phyloP scores from a whole-genome alignment of 2,113 vertebrate genomes.

The Callorhinus ursinus region DNA sequence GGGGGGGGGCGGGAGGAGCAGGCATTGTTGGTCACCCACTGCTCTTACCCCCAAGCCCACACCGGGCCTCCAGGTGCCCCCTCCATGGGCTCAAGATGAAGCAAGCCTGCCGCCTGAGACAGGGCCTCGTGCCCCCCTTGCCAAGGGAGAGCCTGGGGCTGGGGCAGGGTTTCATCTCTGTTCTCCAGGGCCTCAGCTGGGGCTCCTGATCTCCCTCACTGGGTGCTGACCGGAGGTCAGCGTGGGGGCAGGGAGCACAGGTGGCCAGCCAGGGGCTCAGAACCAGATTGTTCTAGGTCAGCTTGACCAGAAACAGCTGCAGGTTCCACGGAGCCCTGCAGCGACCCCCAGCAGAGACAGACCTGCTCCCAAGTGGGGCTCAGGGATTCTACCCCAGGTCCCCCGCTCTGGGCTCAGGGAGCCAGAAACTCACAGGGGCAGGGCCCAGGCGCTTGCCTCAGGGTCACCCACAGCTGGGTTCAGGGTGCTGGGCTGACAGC shows the following conservation, averaged over 20 bases:
- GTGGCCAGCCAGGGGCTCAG: not conserved
- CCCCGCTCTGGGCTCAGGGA: not conserved
- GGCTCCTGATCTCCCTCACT: accelerated
- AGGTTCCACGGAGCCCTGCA: accelerated
- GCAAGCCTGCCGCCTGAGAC: too few relatives aligned
- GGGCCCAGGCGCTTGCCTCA: not conserved
- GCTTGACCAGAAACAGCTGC: not conserved
- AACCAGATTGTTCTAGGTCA: not conserved
- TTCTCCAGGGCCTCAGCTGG: accelerated
- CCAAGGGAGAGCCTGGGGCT: accelerated
- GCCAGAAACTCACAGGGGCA: too few relatives aligned
- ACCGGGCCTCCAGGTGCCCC: not conserved
- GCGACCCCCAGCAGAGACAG: not conserved
- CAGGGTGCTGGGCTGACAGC: accelerated
- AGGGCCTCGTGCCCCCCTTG: not conserved
- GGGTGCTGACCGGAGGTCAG: not conserved
- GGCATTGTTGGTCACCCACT: accelerated
- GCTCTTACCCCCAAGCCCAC: not conserved
- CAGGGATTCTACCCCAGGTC: not conserved
- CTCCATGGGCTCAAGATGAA: accelerated
- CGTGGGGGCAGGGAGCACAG: accelerated
- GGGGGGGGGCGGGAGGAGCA: not conserved
- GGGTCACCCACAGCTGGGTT: accelerated
- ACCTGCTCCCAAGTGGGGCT: not conserved
- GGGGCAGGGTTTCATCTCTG: not conserved